Conservation (phyloP, 2,888 invertebrate species). For the Sepioteuthis lessoniana region DNA sequence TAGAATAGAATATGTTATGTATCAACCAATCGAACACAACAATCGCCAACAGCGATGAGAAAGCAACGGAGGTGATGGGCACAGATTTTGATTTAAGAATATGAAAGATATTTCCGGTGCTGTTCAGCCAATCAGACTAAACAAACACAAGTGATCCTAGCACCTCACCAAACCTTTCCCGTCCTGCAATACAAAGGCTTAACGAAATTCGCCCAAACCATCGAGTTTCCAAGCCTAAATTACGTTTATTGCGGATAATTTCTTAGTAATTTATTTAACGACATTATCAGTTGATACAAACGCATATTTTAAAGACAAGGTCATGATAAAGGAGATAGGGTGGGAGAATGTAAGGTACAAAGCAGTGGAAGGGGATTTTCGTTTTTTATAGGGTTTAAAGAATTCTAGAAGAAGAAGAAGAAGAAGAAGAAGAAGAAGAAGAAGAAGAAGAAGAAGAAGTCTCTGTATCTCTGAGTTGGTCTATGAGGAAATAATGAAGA, state of each 20-base stretch:
- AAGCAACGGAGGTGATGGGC: neutral
- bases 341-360: no score
- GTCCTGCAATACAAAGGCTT: no score
- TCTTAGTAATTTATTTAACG: neutral
- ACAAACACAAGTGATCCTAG: neutral
- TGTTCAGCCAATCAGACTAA: constrained; percentile 10
- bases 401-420: neutral
- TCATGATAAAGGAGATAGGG: neutral
- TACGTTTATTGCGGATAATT: constrained; percentile 33
- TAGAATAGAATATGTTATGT: no score
- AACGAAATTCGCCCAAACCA: no score
- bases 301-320: neutral
- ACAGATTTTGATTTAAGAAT: neutral
- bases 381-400: no score
- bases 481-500: no score
- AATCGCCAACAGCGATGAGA: neutral
- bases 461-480: no score
- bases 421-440: neutral
- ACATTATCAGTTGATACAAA: neutral
- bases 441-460: no score
- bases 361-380: no score
- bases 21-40: no score
- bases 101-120: neutral
- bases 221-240: neutral
- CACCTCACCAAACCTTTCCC: neutral